Percentiles rank a stretch among this genome's conserved stretches.
phyloP scores from a whole-genome alignment of 2,113 vertebrate species.

The Spilogale gracilis region DNA sequence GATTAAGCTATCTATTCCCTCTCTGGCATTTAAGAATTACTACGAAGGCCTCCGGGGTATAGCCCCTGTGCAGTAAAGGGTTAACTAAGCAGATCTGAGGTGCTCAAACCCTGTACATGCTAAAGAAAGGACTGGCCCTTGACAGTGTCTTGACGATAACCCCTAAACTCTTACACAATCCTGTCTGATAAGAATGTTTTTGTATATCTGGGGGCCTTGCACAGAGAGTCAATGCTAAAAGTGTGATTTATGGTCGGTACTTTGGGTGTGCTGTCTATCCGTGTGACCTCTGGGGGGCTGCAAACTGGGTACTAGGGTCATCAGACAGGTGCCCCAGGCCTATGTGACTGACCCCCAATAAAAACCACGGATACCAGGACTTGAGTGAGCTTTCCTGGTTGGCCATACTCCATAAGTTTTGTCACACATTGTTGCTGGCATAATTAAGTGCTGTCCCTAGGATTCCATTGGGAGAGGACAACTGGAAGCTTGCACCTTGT shows the following conservation, averaged over 20 bases:
- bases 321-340: neutral
- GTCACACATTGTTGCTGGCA: neutral
- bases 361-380: neutral
- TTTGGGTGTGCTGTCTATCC: neutral
- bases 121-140: neutral
- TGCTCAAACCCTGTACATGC: neutral
- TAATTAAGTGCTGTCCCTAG: neutral
- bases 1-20: neutral
- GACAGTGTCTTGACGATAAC: neutral
- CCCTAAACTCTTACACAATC: neutral
- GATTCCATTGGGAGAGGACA: neutral
- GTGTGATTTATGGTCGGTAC: neutral
- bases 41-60: neutral
- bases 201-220: neutral
- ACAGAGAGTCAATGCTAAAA: neutral
- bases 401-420: neutral
- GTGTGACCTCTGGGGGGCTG: neutral
- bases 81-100: neutral
- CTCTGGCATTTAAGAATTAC: neutral
- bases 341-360: neutral
- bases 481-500: rapidly evolving
- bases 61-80: neutral
- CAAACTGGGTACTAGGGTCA: neutral
- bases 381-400: neutral
- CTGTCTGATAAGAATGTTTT: neutral